Percentiles rank a stretch among this genome's conserved stretches.
phyloP scores from a whole-genome alignment of 2,888 invertebrate species.

The Microctonus brassicae region DNA sequence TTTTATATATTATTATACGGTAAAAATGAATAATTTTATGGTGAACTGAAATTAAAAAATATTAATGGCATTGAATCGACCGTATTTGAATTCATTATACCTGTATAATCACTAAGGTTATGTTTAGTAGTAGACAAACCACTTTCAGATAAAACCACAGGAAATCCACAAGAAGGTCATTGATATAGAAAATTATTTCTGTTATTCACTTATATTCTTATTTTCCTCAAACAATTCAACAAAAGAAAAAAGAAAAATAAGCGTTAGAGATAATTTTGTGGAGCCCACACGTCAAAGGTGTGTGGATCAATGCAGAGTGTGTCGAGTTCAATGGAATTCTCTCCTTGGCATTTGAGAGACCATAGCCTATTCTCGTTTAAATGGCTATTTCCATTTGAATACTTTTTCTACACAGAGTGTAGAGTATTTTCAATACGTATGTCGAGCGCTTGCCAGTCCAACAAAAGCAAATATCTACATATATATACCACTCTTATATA shows the following conservation, averaged over 20 bases:
- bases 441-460: not conserved
- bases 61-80: not conserved
- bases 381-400: constrained; percentile 46
- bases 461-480: not conserved
- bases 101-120: not conserved
- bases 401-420: constrained; percentile 26
- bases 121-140: too few relatives aligned
- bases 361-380: constrained; percentile 39
- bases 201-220: not conserved
- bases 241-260: not conserved
- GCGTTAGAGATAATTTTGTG: not conserved
- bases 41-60: not conserved
- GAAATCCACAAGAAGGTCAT: not conserved
- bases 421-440: constrained; percentile 34
- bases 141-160: not conserved
- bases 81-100: not conserved
- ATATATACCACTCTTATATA: not conserved
- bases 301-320: constrained; percentile 16
- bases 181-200: not conserved
- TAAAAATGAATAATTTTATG: not conserved
- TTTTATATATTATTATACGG: not conserved
- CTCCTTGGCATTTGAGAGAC: constrained; percentile 27
- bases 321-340: constrained; percentile 27
- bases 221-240: not conserved
- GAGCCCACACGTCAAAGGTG: not conserved